Percentiles rank a stretch among this genome's conserved stretches.
These are phyloP conservation scores for Xiphorhynchus erythropygius DNA, from an alignment of 2,797 vertebrate genomes.

Conservation along the genomic window DNA sequence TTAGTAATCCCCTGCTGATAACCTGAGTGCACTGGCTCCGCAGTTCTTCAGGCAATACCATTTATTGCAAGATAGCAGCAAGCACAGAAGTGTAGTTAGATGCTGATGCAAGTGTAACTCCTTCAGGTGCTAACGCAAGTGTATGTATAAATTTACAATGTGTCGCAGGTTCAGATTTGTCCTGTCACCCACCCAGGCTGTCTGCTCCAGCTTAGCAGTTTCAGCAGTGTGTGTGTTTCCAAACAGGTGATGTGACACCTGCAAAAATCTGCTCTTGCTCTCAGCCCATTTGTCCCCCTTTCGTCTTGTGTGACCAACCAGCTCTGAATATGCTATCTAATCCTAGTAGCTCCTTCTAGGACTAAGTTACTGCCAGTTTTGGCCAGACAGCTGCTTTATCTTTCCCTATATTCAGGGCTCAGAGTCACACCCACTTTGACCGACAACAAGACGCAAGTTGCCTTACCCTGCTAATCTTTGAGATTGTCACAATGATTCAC, in stretches of 20 bases:
- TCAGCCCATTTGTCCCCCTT: neutral
- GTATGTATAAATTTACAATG: neutral
- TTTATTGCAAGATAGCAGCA: neutral
- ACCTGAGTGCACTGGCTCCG: neutral
- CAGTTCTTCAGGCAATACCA: neutral
- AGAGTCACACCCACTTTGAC: neutral
- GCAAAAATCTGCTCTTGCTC: neutral
- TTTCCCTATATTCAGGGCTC: neutral
- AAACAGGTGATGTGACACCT: neutral
- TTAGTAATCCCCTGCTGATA: neutral
- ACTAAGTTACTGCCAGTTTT: neutral
- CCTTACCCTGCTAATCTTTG: neutral
- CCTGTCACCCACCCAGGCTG: neutral
- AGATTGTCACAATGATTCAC: neutral
- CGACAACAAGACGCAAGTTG: neutral
- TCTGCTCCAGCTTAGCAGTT: neutral
- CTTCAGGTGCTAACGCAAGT: neutral
- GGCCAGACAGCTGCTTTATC: slow-evolving; percentile 23
- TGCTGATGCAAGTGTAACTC: neutral
- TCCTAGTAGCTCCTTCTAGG: neutral
- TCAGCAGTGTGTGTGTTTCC: neutral
- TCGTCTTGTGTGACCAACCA: neutral
- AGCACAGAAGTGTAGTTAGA: neutral
- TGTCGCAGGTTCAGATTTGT: neutral
- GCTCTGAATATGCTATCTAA: neutral